These are phyloP conservation scores for Goniozus legneri DNA, from an alignment of 1,140 invertebrate species.

Conservation along the genomic window DNA sequence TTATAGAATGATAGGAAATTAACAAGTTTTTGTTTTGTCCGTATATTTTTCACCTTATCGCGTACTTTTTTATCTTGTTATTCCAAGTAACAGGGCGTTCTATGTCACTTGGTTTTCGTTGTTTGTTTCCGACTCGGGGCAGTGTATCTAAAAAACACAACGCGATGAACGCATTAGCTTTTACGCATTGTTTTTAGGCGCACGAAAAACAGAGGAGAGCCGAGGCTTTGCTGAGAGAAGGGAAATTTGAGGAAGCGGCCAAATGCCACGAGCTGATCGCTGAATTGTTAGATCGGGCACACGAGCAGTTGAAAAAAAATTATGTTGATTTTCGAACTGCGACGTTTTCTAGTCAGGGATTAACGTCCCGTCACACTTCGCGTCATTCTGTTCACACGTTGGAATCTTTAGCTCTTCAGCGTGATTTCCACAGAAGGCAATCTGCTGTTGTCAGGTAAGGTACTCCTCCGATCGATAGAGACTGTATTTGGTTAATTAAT, in stretches of 20 bases:
- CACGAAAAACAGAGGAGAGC: conserved; percentile 64
- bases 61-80: too few species aligned
- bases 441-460: conserved; percentile 48
- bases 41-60: too few species aligned
- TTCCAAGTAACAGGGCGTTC: neutral
- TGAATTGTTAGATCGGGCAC: conserved; percentile 56
- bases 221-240: conserved; percentile 57
- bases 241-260: conserved; percentile 62
- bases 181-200: conserved; percentile 50
- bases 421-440: conserved; percentile 63
- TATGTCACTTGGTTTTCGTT: neutral
- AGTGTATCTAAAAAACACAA: too few species aligned
- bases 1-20: too few species aligned
- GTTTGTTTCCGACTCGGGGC: too few species aligned
- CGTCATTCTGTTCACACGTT: conserved; percentile 37
- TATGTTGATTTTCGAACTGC: conserved; percentile 47
- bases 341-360: conserved; percentile 14
- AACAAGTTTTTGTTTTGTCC: too few species aligned
- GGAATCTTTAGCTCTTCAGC: conserved; percentile 62
- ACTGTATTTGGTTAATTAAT: conserved; percentile 2
- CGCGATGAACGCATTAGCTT: neutral
- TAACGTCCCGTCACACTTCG: conserved; percentile 16
- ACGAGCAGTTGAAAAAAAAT: conserved; percentile 36
- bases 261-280: conserved; percentile 62
- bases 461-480: neutral